Base-by-base conservation (phyloP, 1,140 invertebrate species). In the Melipona quadrifasciata region DNA sequence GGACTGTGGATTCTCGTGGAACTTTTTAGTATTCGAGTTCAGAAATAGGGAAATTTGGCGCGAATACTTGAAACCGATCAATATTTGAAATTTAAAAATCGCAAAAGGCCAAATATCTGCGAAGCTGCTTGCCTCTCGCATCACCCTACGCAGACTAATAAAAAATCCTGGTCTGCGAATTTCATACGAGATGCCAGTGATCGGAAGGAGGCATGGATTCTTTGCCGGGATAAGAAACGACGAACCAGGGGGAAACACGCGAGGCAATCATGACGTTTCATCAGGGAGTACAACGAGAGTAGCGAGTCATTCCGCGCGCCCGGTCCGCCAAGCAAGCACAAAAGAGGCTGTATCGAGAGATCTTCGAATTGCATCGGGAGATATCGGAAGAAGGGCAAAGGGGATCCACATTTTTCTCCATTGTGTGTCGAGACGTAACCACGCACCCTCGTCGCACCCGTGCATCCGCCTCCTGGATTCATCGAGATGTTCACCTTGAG, bases 401-500 rank as follows among this genome's bases (percentile, higher is more conserved):
- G 80, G 84, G 84, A 86, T 89, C 80, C 84, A 64, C 58, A 64
- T 61, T 80, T 68, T 76, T 57, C 39, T 47, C 67, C 76, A 83
- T 88, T 80, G 88, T 84, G 88, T 84, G 74, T 71, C 58, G 85
- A 70, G 57, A 86, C 65, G 68, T 80, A 61, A 65, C 51, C 27
- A 68, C 75, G 55, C 76, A 57, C 64, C 21, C 72, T 80, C n/a
- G 27, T 70, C 51, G 58, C 51, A 47, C 19, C 34, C 78, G 47
- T 80, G 65, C 82, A 87, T 81, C 24, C 73, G 70, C 51, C 61
- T 27, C 73, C 82, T 82, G 89, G 86, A 89, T 90, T 90, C 31
- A 84, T 88, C 87, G 87, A 87, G 77, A 65, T 77, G 78, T 88
- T 79, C 89, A 8, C 39, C 39, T 47, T 47, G 39, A 47, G 87